These are phyloP conservation scores for Neodiprion lecontei DNA, from an alignment of 1,140 invertebrate species.

Conservation along the genomic window DNA sequence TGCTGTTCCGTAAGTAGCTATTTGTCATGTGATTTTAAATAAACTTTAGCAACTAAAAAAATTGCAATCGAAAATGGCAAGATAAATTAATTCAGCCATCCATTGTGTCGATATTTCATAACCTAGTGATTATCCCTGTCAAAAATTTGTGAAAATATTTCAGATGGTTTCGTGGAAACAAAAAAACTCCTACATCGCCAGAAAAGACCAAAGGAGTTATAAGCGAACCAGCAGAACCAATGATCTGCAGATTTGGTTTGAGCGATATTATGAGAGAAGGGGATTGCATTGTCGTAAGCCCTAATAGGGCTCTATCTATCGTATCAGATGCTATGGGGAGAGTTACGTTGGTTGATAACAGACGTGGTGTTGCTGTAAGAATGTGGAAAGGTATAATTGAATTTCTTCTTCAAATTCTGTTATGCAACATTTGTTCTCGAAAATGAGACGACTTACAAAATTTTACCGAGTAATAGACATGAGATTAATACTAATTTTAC, in stretches of 20 bases:
- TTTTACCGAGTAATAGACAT: background rate
- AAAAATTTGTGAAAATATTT: slow-evolving; percentile 47
- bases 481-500: too few species aligned
- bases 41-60: background rate
- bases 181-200: slow-evolving; percentile 45
- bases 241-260: slow-evolving; percentile 81
- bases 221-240: slow-evolving; percentile 67
- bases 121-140: slow-evolving; percentile 21
- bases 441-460: background rate
- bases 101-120: slow-evolving; percentile 28
- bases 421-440: background rate
- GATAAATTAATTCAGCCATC: slow-evolving; percentile 21
- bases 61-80: slow-evolving; percentile 4
- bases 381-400: slow-evolving; percentile 83
- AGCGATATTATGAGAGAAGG: slow-evolving; percentile 82
- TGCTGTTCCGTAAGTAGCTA: slow-evolving; percentile 77
- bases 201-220: slow-evolving; percentile 55
- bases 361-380: slow-evolving; percentile 78
- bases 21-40: slow-evolving; percentile 15
- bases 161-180: slow-evolving; percentile 66
- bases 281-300: slow-evolving; percentile 75
- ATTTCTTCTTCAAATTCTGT: background rate
- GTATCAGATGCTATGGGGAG: slow-evolving; percentile 87
- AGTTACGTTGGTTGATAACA: slow-evolving; percentile 84
- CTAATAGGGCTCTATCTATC: slow-evolving; percentile 80